These are phyloP conservation scores for Meriones unguiculatus DNA, from an alignment of 2,113 vertebrate species.

Conservation along the genomic window DNA sequence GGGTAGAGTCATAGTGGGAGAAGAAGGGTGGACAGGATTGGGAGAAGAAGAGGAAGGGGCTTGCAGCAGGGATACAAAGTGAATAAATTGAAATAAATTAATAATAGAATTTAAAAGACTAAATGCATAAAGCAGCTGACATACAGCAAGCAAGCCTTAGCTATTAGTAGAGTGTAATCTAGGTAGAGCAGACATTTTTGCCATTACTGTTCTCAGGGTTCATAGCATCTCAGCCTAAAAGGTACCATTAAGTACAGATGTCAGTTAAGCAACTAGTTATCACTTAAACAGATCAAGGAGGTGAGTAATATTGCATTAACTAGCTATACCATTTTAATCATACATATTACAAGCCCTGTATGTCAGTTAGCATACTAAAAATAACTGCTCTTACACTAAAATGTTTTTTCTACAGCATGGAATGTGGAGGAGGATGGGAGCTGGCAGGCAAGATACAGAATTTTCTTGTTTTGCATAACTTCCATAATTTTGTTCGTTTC, in stretches of 20 bases:
- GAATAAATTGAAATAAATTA: too few relatives aligned
- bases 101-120: neutral
- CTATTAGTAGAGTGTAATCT: neutral
- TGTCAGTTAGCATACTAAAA: neutral
- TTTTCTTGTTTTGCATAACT: neutral
- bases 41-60: too few relatives aligned
- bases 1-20: too few relatives aligned
- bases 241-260: neutral
- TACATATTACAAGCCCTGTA: neutral
- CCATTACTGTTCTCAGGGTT: neutral
- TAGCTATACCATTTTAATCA: neutral
- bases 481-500: neutral
- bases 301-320: neutral
- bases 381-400: neutral
- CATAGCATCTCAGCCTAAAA: neutral
- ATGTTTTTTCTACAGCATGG: neutral
- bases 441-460: neutral
- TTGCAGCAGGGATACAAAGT: too few relatives aligned
- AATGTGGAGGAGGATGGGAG: neutral
- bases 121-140: neutral
- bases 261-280: neutral
- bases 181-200: neutral
- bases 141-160: neutral
- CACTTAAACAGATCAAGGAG: neutral
- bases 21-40: too few relatives aligned